Percentiles rank a stretch among this genome's conserved stretches.
Conservation (phyloP, 2,888 invertebrate species). For the Sphaerophoria taeniata region DNA sequence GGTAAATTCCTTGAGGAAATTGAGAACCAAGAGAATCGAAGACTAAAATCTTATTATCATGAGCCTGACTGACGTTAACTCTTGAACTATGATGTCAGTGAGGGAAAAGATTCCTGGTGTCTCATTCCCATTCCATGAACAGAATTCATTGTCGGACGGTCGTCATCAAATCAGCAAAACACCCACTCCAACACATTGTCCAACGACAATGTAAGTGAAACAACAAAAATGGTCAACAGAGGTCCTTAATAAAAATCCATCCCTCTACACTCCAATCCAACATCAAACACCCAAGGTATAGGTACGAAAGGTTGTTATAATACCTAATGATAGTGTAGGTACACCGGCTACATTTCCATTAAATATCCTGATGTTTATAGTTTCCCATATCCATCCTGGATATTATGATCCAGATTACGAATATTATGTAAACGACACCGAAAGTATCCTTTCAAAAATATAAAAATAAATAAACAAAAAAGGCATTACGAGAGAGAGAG, state of each 20-base stretch:
- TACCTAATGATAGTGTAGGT: constrained; percentile 13
- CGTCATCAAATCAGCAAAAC: neutral
- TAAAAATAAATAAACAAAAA: constrained; percentile 15
- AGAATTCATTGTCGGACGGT: neutral
- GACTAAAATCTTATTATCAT: neutral
- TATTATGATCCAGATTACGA: neutral
- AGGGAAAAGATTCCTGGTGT: neutral
- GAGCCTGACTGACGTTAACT: neutral
- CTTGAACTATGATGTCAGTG: constrained; percentile 19
- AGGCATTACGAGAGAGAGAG: neutral
- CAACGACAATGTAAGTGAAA: neutral
- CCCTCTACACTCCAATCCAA: neutral
- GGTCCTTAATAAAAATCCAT: constrained; percentile 29
- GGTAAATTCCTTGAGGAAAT: constrained; percentile 3
- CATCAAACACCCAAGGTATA: neutral
- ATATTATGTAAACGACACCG: neutral
- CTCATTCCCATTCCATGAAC: neutral
- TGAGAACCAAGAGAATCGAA: neutral
- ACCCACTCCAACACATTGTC: neutral
- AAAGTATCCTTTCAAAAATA: neutral
- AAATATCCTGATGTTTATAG: constrained; percentile 25
- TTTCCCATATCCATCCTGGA: constrained; percentile 24
- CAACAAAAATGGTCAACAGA: neutral
- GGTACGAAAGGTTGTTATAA: neutral
- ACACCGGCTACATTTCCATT: neutral